Conservation (phyloP, 37 sponge, comb jelly and placozoan species). For the Beroe ovata region DNA sequence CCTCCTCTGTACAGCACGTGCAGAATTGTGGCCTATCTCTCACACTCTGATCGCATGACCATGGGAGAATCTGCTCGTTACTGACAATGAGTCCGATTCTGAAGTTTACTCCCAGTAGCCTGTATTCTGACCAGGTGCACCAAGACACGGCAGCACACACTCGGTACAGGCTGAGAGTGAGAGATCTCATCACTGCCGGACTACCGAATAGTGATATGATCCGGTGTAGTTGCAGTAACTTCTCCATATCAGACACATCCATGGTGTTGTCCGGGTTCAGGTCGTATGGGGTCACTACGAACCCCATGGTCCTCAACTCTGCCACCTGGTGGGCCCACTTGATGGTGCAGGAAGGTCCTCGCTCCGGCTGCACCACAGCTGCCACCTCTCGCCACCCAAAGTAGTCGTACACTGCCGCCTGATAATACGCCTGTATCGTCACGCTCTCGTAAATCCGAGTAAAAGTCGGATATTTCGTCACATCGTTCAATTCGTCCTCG, state of each 20-base stretch:
- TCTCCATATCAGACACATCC: neutral
- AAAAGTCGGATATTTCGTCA: conserved; percentile 2
- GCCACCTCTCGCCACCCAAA: conserved; percentile 13
- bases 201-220: conserved; percentile 10
- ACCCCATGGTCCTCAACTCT: neutral
- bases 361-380: neutral
- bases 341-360: neutral
- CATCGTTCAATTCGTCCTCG: conserved; percentile 34
- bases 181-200: neutral
- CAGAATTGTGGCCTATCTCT: neutral
- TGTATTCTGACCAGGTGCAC: conserved; percentile 19
- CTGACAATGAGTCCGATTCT: neutral
- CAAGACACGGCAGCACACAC: neutral
- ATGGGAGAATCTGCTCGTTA: conserved; percentile 49
- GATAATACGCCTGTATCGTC: conserved; percentile 22
- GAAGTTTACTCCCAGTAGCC: conserved; percentile 16
- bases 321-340: conserved; percentile 16
- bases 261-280: neutral
- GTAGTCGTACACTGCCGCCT: conserved; percentile 49
- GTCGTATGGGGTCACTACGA: neutral
- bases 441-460: conserved; percentile 1
- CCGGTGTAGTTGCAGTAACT: neutral
- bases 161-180: neutral
- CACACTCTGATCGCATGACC: conserved; percentile 46
- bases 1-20: conserved; percentile 45